phyloP scores from a whole-genome alignment of 2,113 vertebrate genomes.

The Bubo blakistoni region DNA sequence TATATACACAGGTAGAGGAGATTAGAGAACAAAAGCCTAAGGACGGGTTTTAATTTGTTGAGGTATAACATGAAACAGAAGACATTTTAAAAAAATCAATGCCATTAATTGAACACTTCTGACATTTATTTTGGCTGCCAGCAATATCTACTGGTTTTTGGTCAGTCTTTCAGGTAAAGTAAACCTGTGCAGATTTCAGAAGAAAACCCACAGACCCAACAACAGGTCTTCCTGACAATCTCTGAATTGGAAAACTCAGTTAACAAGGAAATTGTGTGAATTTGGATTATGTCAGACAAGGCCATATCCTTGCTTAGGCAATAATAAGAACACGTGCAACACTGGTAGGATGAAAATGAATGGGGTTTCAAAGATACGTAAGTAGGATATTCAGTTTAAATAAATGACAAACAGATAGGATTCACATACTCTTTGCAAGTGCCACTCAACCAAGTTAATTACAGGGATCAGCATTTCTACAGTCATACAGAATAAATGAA shows the following conservation, averaged over 20 bases:
- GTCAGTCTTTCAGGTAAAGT: neutral
- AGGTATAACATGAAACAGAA: neutral
- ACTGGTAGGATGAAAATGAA: neutral
- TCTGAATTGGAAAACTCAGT: neutral
- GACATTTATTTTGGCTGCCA: neutral
- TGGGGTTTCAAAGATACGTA: neutral
- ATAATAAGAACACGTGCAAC: neutral
- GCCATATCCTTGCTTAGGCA: neutral
- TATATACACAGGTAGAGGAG: no score
- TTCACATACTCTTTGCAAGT: neutral
- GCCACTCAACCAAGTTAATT: neutral
- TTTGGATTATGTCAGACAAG: neutral
- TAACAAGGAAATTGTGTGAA: neutral
- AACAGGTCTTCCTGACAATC: neutral
- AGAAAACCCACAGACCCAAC: accelerated
- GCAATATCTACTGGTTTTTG: neutral
- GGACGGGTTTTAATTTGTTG: accelerated
- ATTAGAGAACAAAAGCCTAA: neutral
- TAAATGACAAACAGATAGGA: neutral
- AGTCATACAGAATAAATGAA: neutral
- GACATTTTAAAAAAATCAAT: neutral
- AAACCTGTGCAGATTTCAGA: neutral
- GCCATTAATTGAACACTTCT: neutral
- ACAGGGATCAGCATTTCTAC: neutral
- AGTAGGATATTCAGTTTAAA: neutral